Evolutionary conservation across 2,113 vertebrate genomes (phyloP).

Genomic region (Gasterosteus nipponicus): DNA sequence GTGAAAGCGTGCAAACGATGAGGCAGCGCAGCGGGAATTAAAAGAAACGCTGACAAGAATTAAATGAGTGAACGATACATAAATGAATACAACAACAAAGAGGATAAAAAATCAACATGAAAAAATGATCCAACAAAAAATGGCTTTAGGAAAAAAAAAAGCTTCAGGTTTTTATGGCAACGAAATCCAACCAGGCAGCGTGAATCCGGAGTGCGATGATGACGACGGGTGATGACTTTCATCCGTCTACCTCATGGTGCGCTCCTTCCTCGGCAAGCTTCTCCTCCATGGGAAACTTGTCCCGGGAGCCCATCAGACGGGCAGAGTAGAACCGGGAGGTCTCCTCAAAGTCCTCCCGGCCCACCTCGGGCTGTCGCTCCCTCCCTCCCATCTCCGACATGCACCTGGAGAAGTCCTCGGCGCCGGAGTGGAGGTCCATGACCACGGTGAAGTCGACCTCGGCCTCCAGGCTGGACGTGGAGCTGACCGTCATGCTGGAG

Average conservation of each 20-base stretch:
- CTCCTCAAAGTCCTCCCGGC: constrained; percentile 85
- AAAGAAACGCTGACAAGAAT: constrained; percentile 33
- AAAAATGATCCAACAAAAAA: constrained; percentile 10
- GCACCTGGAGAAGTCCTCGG: constrained; percentile 89
- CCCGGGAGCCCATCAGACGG: constrained; percentile 72
- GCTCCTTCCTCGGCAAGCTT: constrained; percentile 63
- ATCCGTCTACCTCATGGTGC: constrained; percentile 76
- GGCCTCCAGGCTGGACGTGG: constrained; percentile 94
- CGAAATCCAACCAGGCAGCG: constrained; percentile 30
- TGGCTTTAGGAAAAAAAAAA: background rate
- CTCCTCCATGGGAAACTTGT: constrained; percentile 77
- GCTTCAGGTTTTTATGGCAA: constrained; percentile 7
- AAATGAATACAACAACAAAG: constrained; percentile 7
- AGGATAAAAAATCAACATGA: constrained; percentile 29
- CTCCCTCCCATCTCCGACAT: constrained; percentile 82
- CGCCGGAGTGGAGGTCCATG: constrained; percentile 88
- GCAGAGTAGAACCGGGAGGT: constrained; percentile 78
- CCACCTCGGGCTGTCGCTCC: constrained; percentile 84
- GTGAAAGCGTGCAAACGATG: constrained; percentile 36
- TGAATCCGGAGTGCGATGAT: constrained; percentile 53
- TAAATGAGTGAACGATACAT: background rate
- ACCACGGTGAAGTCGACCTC: constrained; percentile 95
- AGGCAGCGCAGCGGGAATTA: constrained; percentile 1
- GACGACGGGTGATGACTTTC: constrained; percentile 14
- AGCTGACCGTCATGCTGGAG: constrained; percentile 97